Conservation (phyloP, 2,797 vertebrate genomes). For the Hippopotamyrus pictus region DNA sequence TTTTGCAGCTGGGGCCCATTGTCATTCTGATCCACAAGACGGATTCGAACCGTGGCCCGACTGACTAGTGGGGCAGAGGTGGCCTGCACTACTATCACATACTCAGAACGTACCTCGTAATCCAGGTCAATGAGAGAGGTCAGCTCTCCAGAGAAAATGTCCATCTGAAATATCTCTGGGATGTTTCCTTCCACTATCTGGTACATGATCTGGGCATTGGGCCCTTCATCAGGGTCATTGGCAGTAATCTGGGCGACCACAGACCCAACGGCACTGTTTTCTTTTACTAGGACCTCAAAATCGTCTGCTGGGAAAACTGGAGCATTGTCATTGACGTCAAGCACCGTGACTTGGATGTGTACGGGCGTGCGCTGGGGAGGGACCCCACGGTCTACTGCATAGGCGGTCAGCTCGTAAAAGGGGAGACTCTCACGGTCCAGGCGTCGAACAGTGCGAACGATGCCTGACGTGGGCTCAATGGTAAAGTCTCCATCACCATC, state of each 20-base stretch:
- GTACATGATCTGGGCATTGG: constrained; percentile 96
- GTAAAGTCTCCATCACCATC: constrained; percentile 97
- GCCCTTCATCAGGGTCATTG: constrained; percentile 85
- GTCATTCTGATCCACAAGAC: constrained; percentile 92
- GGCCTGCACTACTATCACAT: constrained; percentile 93
- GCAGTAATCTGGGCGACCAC: constrained; percentile 93
- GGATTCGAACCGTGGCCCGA: constrained; percentile 85
- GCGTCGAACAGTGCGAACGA: constrained; percentile 82
- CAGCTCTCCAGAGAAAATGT: constrained; percentile 96
- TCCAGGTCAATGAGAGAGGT: constrained; percentile 96
- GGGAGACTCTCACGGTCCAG: constrained; percentile 87
- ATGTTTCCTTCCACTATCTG: constrained; percentile 98
- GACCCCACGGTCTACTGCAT: constrained; percentile 86
- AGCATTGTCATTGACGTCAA: constrained; percentile 94
- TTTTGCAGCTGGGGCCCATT: constrained; percentile 86
- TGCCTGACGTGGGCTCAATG: constrained; percentile 93
- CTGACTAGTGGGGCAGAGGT: constrained; percentile 96
- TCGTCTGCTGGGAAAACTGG: constrained; percentile 92
- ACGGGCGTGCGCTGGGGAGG: constrained; percentile 88
- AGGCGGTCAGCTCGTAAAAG: constrained; percentile 88
- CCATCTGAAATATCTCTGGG: constrained; percentile 98
- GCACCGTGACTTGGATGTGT: constrained; percentile 85
- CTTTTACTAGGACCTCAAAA: constrained; percentile 89
- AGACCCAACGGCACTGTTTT: constrained; percentile 92
- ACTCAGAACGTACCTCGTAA: constrained; percentile 84